These are phyloP conservation scores for Microtus pennsylvanicus DNA, from an alignment of 2,113 vertebrate genomes.

Conservation along the genomic window DNA sequence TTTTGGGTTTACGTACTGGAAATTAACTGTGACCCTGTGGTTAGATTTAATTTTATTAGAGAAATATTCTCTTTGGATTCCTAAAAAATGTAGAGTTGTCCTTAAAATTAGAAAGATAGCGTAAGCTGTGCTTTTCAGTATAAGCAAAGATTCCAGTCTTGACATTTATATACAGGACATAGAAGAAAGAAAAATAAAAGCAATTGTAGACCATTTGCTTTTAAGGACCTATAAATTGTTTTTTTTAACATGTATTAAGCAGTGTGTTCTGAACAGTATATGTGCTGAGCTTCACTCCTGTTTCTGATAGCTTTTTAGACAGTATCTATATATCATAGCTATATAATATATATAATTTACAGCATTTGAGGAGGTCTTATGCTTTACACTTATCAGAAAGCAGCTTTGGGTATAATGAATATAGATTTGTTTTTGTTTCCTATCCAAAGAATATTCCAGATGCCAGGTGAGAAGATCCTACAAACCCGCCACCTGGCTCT, in stretches of 20 bases:
- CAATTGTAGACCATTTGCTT: background rate
- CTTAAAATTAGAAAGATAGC: background rate
- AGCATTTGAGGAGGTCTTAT: background rate
- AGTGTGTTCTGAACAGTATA: background rate
- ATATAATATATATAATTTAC: no score
- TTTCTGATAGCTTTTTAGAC: background rate
- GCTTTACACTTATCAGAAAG: background rate
- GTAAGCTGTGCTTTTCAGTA: background rate
- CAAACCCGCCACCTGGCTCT: background rate
- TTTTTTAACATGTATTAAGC: background rate
- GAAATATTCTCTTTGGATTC: background rate
- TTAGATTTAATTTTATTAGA: conserved; percentile 14
- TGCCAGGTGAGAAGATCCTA: background rate
- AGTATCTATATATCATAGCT: no score
- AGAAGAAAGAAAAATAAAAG: background rate
- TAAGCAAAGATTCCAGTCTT: background rate
- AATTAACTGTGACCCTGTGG: background rate
- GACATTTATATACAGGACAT: background rate
- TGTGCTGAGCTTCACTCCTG: background rate
- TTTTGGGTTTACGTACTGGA: background rate
- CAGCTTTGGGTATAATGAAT: background rate
- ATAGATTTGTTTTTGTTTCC: background rate
- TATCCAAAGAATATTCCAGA: background rate
- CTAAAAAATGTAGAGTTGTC: background rate
- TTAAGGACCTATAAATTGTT: background rate